phyloP scores from a whole-genome alignment of 2,797 vertebrate genomes.

The Siniperca scherzeri region DNA sequence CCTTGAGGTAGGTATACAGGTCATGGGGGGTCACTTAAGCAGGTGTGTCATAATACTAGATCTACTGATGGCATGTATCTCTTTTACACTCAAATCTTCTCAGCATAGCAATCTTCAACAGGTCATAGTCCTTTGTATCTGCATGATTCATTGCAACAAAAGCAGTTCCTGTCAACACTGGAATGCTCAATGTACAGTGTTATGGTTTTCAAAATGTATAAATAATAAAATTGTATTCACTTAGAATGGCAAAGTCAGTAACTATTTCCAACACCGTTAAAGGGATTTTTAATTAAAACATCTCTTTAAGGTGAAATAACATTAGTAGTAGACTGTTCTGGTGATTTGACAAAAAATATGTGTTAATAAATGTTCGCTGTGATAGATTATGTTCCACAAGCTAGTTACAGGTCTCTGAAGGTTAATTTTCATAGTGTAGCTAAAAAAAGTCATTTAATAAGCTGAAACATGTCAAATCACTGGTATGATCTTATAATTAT shows the following conservation, averaged over 20 bases:
- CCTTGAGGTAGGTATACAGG: neutral
- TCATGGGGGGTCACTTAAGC: neutral
- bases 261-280: neutral
- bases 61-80: neutral
- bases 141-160: neutral
- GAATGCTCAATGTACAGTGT: too few relatives aligned
- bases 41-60: neutral
- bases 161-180: too few relatives aligned
- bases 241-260: neutral
- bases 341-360: too few relatives aligned
- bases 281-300: neutral
- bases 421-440: neutral
- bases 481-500: neutral
- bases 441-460: neutral
- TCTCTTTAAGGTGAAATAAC: neutral
- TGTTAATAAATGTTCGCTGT: neutral
- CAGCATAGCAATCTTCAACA: neutral
- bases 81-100: neutral
- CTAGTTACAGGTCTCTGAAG: neutral
- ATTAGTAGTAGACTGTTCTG: neutral
- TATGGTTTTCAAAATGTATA: neutral
- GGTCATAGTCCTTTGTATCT: neutral
- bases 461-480: neutral
- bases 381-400: neutral
- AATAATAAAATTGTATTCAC: neutral